phyloP scores from a whole-genome alignment of 2,888 invertebrate species.

The Malacosoma neustria region DNA sequence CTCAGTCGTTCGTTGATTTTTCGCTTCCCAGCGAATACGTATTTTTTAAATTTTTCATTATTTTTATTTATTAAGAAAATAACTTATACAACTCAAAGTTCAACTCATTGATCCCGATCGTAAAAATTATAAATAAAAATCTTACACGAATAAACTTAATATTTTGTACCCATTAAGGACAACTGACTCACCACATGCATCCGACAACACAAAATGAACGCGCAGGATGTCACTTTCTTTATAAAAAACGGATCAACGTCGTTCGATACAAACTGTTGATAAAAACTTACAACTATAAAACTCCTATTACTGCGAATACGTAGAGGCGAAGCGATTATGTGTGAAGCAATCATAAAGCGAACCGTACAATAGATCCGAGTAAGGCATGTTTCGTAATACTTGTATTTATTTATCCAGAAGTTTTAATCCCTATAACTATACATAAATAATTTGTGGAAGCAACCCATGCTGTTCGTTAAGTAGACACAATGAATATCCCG shows the following conservation, averaged over 20 bases:
- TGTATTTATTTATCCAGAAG: slow-evolving; percentile 49
- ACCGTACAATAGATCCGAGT: slow-evolving; percentile 27
- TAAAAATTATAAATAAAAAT: slow-evolving; percentile 57
- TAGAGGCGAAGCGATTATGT: slow-evolving; percentile 43
- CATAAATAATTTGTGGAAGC: slow-evolving; percentile 59
- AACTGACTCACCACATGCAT: slow-evolving; percentile 50
- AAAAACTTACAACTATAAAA: slow-evolving; percentile 67
- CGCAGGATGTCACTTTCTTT: slow-evolving; percentile 64
- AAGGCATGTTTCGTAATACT: slow-evolving; percentile 59
- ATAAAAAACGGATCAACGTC: slow-evolving; percentile 60
- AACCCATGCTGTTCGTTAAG: slow-evolving; percentile 40
- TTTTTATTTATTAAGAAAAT: slow-evolving; percentile 55
- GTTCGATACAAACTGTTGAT: slow-evolving; percentile 63
- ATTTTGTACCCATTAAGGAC: slow-evolving; percentile 66
- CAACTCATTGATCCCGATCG: slow-evolving; percentile 68
- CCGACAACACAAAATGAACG: slow-evolving; percentile 52
- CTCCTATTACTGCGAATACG: slow-evolving; percentile 37
- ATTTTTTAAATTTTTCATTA: slow-evolving; percentile 40
- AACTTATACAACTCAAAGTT: slow-evolving; percentile 55
- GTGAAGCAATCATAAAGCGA: slow-evolving; percentile 42
- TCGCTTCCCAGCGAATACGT: slow-evolving; percentile 54
- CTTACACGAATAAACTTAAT: slow-evolving; percentile 47
- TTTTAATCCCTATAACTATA: slow-evolving; percentile 32
- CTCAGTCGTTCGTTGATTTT: slow-evolving; percentile 72
- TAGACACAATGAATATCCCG: slow-evolving; percentile 44